These are phyloP conservation scores for Macrosiphum euphorbiae DNA, from an alignment of 2,888 invertebrate genomes.

Conservation along the genomic window DNA sequence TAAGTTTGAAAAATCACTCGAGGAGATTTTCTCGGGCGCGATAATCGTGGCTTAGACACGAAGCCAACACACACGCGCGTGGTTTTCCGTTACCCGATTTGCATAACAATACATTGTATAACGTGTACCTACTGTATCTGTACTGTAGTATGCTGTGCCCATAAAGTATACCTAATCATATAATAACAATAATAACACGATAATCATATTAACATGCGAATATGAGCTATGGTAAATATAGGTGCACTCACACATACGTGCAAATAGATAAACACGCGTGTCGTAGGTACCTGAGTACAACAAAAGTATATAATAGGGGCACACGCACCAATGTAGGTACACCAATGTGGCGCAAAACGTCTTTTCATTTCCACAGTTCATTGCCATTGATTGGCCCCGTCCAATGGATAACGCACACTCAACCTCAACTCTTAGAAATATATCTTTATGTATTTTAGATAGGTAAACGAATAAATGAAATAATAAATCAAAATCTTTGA, in stretches of 20 bases:
- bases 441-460: no score
- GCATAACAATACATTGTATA: constrained; percentile 33
- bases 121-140: not conserved
- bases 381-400: not conserved
- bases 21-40: not conserved
- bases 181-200: constrained; percentile 21
- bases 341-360: not conserved
- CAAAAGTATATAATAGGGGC: not conserved
- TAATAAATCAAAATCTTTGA: not conserved
- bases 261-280: constrained; percentile 1
- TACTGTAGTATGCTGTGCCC: not conserved
- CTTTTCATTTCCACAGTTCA: constrained; percentile 17
- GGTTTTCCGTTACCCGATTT: constrained; percentile 42
- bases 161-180: not conserved
- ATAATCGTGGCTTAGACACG: constrained; percentile 10
- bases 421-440: not conserved
- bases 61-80: not conserved
- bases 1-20: constrained; percentile 8
- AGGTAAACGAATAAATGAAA: not conserved
- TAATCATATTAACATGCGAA: constrained; percentile 20
- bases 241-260: not conserved
- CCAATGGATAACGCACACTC: not conserved
- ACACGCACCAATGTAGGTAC: not conserved
- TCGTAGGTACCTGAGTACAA: not conserved
- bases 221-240: not conserved